Base-by-base conservation (phyloP, 2,113 vertebrate genomes). In the Oceanites oceanicus region DNA sequence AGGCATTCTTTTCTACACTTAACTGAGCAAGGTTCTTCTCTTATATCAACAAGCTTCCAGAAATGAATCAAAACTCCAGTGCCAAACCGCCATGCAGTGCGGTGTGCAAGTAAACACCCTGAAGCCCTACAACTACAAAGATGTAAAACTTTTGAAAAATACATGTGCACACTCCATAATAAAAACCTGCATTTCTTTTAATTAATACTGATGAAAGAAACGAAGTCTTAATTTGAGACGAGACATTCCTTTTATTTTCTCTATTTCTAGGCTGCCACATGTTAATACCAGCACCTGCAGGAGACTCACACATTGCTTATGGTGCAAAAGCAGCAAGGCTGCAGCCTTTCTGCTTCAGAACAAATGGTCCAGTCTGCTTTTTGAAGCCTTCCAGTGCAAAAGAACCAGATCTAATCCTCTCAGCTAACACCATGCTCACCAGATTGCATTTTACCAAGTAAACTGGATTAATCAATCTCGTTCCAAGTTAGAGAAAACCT, bases 351-450 rank as follows among this genome's bases (percentile, higher is more conserved):
- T 93, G 73, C 50, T 63, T 49, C 67, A 38, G 36, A 88, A 85
- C 75, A 93, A 90, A 56, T 1, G 14, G 10, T 15, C 55, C 47
- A 42, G 34, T 38, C 38, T 80, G 67, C 67, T 81, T 58, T 67
- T 25, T 19, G 8, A 87, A 91, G 30, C 56, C 56, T 2, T 0
- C 42, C 71, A 80, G 27, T 5, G 71, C 63, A 74, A 76, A 90
- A 90, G 20, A 91, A 88, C 13, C 63, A 84, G 36, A 94, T 8
- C 56, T 86, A 84, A 94, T 84, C 79, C 71, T n/a, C 80, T 86
- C 86, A 45, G 6, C 56, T 67, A 86, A 83, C 62, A 73, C 70
- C 70, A 50, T 0, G 0, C n/a, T 76, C 73, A 49, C 44, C 40
- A 62, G 49, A 86, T 2, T 68, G n/a, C n/a, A n/a, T n/a, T n/a